Evolutionary conservation across 2,113 vertebrate species (phyloP).

Genomic region (Scartelaos histophorus): DNA sequence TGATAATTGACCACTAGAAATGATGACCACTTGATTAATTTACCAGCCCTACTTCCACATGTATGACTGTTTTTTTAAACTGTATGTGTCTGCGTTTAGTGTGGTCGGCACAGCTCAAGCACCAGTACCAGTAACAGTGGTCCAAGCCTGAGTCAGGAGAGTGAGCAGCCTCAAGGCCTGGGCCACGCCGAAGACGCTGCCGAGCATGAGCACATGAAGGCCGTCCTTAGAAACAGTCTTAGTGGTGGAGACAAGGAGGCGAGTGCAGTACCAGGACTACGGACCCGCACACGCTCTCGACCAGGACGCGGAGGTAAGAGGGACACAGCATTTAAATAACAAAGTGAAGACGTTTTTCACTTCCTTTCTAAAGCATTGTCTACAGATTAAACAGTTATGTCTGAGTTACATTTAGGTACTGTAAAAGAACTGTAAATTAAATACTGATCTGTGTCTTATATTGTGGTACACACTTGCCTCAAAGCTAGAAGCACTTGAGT

Average conservation of each 20-base stretch:
- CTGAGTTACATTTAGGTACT: too few species aligned
- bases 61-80: not conserved
- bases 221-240: conserved; percentile 84
- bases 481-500: too few species aligned
- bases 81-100: conserved; percentile 15
- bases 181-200: conserved; percentile 83
- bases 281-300: conserved; percentile 82
- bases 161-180: conserved; percentile 81
- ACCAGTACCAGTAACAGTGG: conserved; percentile 48
- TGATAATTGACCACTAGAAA: too few species aligned
- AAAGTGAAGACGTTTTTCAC: not conserved
- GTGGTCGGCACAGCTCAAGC: conserved; percentile 38
- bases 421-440: too few species aligned
- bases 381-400: too few species aligned
- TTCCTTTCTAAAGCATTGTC: too few species aligned
- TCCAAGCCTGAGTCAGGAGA: conserved; percentile 67
- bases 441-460: too few species aligned
- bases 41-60: too few species aligned
- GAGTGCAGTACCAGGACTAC: conserved; percentile 70
- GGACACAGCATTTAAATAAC: not conserved
- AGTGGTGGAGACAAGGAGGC: conserved; percentile 69
- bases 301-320: conserved; percentile 81
- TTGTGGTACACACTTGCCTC: too few species aligned
- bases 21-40: not conserved
- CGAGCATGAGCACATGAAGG: conserved; percentile 94